Conservation (phyloP, 1,140 invertebrate species). For the Plutomurus gul region DNA sequence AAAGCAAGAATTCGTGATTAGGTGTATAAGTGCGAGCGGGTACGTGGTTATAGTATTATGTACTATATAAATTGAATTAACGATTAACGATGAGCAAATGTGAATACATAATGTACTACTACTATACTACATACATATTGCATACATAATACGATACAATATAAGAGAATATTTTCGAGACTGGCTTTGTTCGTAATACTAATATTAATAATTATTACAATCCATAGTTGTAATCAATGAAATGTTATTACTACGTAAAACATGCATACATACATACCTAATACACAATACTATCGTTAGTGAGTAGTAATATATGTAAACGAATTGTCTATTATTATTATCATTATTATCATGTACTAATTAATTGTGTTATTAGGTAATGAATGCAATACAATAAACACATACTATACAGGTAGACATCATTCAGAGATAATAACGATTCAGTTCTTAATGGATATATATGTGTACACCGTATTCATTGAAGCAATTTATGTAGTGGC, state of each 20-base stretch:
- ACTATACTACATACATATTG: background rate
- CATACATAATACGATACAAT: conserved; percentile 6
- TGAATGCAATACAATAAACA: background rate
- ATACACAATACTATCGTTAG: background rate
- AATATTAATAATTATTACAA: background rate
- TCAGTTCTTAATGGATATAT: background rate
- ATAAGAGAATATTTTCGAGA: conserved; percentile 30
- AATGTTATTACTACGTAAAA: background rate
- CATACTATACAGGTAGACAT: background rate
- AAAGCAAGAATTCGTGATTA: too few relatives aligned
- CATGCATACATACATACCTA: background rate
- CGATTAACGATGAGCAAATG: background rate
- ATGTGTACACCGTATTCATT: background rate
- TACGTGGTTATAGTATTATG: too few relatives aligned
- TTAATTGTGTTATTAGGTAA: background rate
- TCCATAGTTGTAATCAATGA: background rate
- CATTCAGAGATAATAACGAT: background rate
- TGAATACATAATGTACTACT: conserved; percentile 5
- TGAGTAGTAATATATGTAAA: too few relatives aligned
- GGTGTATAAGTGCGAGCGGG: too few relatives aligned
- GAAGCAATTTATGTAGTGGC: conserved; percentile 12
- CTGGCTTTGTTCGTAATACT: conserved; percentile 23
- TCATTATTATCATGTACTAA: background rate
- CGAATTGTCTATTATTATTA: too few relatives aligned
- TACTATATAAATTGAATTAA: too few relatives aligned